phyloP scores from a whole-genome alignment of 2,113 vertebrate genomes.

The Microtus montanus region DNA sequence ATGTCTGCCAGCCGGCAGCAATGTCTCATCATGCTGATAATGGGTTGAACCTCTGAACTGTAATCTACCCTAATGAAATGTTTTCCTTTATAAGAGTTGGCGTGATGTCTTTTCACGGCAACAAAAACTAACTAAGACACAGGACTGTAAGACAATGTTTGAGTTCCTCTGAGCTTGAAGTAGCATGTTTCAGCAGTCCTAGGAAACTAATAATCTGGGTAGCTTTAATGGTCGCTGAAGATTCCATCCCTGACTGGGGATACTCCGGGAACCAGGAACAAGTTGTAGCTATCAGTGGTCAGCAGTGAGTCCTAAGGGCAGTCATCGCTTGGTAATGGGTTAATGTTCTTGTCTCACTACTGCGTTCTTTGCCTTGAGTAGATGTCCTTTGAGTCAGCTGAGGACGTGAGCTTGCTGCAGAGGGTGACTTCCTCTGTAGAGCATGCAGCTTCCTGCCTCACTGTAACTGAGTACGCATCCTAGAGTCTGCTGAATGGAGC shows the following conservation, averaged over 20 bases:
- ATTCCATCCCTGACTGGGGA: too few species aligned
- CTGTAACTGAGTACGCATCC: rapidly evolving
- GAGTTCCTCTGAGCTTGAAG: background rate
- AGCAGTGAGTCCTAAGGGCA: background rate
- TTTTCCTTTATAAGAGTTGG: background rate
- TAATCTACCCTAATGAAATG: background rate
- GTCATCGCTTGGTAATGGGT: background rate
- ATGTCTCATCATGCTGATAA: background rate
- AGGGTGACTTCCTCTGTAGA: background rate
- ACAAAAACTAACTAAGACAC: background rate
- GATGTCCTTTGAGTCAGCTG: background rate
- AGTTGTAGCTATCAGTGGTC: background rate
- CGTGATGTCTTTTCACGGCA: background rate
- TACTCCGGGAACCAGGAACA: too few species aligned
- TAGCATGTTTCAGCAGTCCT: background rate
- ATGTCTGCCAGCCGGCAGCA: too few species aligned
- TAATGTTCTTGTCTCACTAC: too few species aligned
- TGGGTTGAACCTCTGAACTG: background rate
- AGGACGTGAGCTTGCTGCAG: background rate
- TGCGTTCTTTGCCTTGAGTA: background rate
- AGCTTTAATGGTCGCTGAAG: background rate
- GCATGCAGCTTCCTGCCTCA: background rate
- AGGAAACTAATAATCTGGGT: background rate
- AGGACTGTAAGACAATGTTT: background rate
- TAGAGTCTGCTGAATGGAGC: background rate